phyloP scores from a whole-genome alignment of 1,140 invertebrate species.

The Drosophila quadrilineata region DNA sequence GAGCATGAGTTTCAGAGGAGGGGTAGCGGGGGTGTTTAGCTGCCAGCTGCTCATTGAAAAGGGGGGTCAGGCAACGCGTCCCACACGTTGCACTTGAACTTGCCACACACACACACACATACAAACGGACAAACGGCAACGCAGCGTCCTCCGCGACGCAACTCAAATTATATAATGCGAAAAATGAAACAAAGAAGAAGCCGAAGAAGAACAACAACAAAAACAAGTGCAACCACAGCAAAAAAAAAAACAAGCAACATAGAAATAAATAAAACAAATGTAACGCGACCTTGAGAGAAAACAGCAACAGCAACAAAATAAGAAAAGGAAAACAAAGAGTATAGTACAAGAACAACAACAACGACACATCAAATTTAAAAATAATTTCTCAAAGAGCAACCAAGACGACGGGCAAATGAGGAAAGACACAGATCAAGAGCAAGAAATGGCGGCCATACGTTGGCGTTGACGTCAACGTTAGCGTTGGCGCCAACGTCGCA shows the following conservation, averaged over 20 bases:
- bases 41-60: too few relatives aligned
- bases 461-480: constrained; percentile 42
- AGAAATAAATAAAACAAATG: constrained; percentile 69
- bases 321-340: too few relatives aligned
- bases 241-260: constrained; percentile 52
- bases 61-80: neutral
- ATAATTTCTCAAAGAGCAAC: constrained; percentile 70
- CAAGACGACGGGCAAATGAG: constrained; percentile 38
- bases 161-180: constrained; percentile 71
- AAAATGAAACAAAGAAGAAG: too few relatives aligned
- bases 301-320: constrained; percentile 36
- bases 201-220: constrained; percentile 11
- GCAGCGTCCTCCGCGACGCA: constrained; percentile 43
- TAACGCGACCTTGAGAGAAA: constrained; percentile 68
- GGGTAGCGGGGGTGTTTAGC: neutral
- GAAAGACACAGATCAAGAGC: constrained; percentile 46
- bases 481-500: constrained; percentile 4
- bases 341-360: constrained; percentile 37
- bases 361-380: constrained; percentile 69
- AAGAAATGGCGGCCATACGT: constrained; percentile 58
- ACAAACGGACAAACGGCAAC: constrained; percentile 41
- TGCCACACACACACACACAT: too few relatives aligned
- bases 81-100: constrained; percentile 70
- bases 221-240: constrained; percentile 26
- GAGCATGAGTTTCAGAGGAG: neutral